These are phyloP conservation scores for Fregetta grallaria DNA, from an alignment of 2,113 vertebrate species.

Conservation along the genomic window DNA sequence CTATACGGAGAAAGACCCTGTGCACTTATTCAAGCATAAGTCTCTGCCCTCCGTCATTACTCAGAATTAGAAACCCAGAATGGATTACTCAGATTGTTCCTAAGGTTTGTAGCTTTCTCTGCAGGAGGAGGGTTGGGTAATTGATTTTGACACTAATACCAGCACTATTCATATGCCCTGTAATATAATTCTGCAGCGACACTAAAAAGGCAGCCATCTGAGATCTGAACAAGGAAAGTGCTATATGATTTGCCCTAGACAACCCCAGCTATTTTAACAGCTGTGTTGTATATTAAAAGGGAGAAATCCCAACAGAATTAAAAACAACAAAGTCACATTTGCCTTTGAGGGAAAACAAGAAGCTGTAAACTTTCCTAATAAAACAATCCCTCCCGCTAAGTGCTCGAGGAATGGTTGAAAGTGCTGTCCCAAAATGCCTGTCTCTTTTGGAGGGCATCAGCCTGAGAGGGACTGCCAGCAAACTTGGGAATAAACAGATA, in stretches of 20 bases:
- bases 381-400: constrained; percentile 40
- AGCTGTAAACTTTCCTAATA: constrained; percentile 36
- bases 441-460: not conserved
- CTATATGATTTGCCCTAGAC: constrained; percentile 63
- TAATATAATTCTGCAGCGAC: constrained; percentile 42
- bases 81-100: constrained; percentile 40
- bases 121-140: constrained; percentile 56
- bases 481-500: not conserved
- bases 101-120: constrained; percentile 47
- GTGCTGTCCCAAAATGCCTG: not conserved
- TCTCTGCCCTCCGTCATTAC: constrained; percentile 62
- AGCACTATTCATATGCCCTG: constrained; percentile 33
- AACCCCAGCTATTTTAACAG: constrained; percentile 72
- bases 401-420: constrained; percentile 9
- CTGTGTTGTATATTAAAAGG: constrained; percentile 66
- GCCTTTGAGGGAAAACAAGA: constrained; percentile 66
- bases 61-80: constrained; percentile 63
- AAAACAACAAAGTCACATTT: constrained; percentile 73
- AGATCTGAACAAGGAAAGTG: constrained; percentile 64
- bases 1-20: constrained; percentile 36
- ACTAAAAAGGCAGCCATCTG: constrained; percentile 51
- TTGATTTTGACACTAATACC: constrained; percentile 65
- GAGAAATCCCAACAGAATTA: constrained; percentile 58
- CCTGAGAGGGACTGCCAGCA: not conserved
- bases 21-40: constrained; percentile 58